phyloP scores from a whole-genome alignment of 2,113 vertebrate genomes.

The Malurus cyaneus region DNA sequence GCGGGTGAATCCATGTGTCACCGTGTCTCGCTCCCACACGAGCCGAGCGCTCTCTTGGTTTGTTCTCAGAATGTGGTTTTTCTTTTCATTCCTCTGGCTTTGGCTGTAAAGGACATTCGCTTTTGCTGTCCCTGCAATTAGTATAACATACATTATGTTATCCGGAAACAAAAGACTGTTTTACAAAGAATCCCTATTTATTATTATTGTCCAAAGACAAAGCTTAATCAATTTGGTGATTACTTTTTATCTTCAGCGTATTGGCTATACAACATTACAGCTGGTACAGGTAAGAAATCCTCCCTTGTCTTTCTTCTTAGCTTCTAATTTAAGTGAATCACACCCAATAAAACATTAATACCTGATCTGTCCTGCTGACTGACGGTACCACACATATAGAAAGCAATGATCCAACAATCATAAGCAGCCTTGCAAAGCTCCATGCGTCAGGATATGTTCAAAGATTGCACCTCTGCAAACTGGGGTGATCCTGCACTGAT shows the following conservation, averaged over 20 bases:
- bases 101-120: not conserved
- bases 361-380: not conserved
- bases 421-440: not conserved
- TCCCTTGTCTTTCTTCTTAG: not conserved
- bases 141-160: not conserved
- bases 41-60: not conserved
- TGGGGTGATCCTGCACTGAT: not conserved
- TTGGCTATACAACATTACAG: not conserved
- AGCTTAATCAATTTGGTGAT: not conserved
- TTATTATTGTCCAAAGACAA: not conserved
- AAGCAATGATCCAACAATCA: not conserved
- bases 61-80: not conserved
- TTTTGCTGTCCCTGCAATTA: not conserved
- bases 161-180: not conserved
- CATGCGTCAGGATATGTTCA: not conserved
- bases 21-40: not conserved
- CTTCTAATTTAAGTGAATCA: not conserved
- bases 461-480: not conserved
- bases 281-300: not conserved
- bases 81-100: not conserved
- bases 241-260: not conserved
- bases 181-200: not conserved
- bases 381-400: not conserved
- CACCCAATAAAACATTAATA: not conserved
- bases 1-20: fast-evolving